Evolutionary conservation across 2,797 vertebrate species (phyloP).

Genomic region (Paramormyrops hopkinsi): DNA sequence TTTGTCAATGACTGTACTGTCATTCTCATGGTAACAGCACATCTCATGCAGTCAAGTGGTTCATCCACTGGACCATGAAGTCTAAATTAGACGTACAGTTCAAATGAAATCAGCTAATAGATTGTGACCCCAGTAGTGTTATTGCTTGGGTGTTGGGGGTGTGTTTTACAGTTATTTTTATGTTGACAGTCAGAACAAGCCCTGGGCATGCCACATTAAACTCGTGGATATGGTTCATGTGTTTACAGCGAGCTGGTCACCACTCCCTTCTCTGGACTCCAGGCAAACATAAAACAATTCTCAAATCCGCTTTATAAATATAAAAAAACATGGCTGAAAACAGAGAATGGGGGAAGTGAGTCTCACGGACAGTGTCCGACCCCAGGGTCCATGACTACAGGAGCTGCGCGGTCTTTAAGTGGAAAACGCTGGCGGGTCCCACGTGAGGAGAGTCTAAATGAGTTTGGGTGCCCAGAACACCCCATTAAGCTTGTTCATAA

Average conservation of each 20-base stretch:
- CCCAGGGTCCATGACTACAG: background rate
- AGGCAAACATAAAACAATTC: background rate
- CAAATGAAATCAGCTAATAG: background rate
- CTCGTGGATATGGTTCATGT: background rate
- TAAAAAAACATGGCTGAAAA: background rate
- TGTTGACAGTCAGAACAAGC: background rate
- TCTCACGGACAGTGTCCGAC: background rate
- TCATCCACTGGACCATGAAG: background rate
- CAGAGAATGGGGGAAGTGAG: background rate
- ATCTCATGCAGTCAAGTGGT: background rate
- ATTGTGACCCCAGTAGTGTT: background rate
- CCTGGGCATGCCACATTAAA: background rate
- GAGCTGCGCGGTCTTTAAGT: background rate
- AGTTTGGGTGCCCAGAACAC: background rate
- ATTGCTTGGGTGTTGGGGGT: background rate
- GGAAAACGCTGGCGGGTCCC: background rate
- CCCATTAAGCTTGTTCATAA: background rate
- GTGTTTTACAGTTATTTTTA: background rate
- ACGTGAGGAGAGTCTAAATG: background rate
- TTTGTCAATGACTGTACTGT: background rate
- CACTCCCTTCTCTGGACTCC: background rate
- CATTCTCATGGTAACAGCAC: background rate
- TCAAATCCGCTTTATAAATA: background rate
- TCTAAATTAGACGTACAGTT: background rate
- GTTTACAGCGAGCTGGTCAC: constrained; percentile 2